Conservation (phyloP, 2,888 invertebrate genomes). For the Phorcus lineatus region DNA sequence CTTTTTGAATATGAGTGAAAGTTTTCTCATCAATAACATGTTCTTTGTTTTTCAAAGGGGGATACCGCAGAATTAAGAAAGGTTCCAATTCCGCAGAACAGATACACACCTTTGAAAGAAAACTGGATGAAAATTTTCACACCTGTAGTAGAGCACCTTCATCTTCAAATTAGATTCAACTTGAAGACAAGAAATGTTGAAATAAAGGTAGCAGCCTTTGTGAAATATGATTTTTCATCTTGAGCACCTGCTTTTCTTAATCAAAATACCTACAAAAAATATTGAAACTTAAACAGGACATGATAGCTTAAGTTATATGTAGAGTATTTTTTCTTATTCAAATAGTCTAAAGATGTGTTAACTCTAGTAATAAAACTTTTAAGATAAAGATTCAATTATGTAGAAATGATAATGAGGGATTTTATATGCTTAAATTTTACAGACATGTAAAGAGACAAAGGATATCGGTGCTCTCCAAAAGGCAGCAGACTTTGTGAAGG, state of each 20-base stretch:
- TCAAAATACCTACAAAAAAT: background rate
- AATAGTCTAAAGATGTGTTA: background rate
- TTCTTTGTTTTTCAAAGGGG: conserved; percentile 48
- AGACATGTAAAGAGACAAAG: conserved; percentile 81
- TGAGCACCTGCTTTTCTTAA: background rate
- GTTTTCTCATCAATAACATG: too few relatives aligned
- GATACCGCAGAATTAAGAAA: conserved; percentile 67
- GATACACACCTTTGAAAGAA: conserved; percentile 95
- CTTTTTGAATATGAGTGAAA: too few relatives aligned
- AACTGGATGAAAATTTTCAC: conserved; percentile 98
- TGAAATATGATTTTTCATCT: background rate
- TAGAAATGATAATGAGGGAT: background rate
- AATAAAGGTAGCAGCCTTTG: conserved; percentile 80
- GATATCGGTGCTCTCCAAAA: conserved; percentile 95
- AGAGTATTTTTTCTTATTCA: too few relatives aligned
- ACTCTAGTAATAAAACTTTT: background rate
- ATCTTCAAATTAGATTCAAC: conserved; percentile 95
- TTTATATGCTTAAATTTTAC: conserved; percentile 41
- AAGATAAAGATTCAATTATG: background rate
- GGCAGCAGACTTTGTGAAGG: conserved; percentile 98
- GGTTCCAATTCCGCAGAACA: conserved; percentile 92
- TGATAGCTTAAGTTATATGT: too few relatives aligned
- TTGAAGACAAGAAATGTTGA: conserved; percentile 92
- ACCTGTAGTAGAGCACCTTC: conserved; percentile 95
- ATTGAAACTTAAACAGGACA: too few relatives aligned